Evolutionary conservation across 2,113 vertebrate species (phyloP), one percentile per base, ranked within the genome.

Genomic region (Loxodonta africana): DNA sequence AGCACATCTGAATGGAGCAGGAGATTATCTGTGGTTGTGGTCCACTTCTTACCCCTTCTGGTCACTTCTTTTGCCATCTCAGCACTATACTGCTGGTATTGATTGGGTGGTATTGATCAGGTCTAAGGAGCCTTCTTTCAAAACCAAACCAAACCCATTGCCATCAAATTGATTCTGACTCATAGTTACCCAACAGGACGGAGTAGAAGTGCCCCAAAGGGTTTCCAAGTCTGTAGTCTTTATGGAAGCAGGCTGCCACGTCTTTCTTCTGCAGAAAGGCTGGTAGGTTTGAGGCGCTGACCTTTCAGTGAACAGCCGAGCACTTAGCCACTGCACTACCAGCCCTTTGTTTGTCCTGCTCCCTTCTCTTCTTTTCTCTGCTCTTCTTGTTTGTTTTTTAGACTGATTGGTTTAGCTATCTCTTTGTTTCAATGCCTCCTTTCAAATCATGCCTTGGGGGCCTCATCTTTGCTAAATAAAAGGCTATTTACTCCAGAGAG

Each of bases 401-500:
- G 92, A 92, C 73, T 80, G 77, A 96, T 94, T 96, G 90, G 80
- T 30, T 87, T 97, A 84, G 87, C 88, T 90, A 76, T 92, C 37
- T 51, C 77, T 97, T 94, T 90, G 37, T 92, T 97, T 97, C 94
- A 78, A 26, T 26, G 46, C 62, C 44, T 83, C 82, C 88, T 94
- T 95, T 90, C 84, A 97, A 96, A 97, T 92, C 94, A 86, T 90
- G 62, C 92, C 96, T 57, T 8, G 11, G 1, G 73, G 96, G 77
- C 82, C 76, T 97, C 94, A 85, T 97, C 88, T 98, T 97, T 95
- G 78, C 92, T 94, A 97, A 98, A 97, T 97, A 96, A 97, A 97
- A 97, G 81, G 92, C 96, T 94, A 92, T 96, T 97, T 95, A 97
- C 95, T 97, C 92, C 95, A 95, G 90, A 95, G 94, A 97, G 92